Conservation (phyloP, 2,888 invertebrate species). For the Hylaea fasciaria region DNA sequence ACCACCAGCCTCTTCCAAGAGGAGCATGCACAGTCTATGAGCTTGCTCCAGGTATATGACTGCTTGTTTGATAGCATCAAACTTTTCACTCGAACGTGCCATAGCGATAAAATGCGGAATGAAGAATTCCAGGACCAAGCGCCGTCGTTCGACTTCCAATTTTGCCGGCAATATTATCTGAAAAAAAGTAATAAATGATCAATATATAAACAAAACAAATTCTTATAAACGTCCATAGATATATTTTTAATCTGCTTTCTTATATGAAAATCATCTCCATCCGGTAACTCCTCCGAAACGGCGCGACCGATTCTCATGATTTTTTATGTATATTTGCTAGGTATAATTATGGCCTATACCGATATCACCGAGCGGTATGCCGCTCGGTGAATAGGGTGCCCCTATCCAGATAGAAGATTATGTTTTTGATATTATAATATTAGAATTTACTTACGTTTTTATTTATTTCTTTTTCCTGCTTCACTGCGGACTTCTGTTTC, state of each 20-base stretch:
- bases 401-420: too few species aligned
- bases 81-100: slow-evolving; percentile 86
- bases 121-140: slow-evolving; percentile 88
- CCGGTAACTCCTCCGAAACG: too few species aligned
- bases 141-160: slow-evolving; percentile 85
- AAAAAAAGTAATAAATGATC: slow-evolving; percentile 40
- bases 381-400: too few species aligned
- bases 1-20: slow-evolving; percentile 85
- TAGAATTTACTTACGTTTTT: slow-evolving; percentile 83
- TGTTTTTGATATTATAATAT: not conserved
- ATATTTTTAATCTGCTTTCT: too few species aligned
- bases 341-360: too few species aligned
- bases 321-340: too few species aligned
- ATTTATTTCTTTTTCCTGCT: slow-evolving; percentile 76
- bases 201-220: not conserved
- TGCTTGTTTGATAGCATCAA: slow-evolving; percentile 86
- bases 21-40: slow-evolving; percentile 86
- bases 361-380: too few species aligned
- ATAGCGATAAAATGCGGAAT: slow-evolving; percentile 89
- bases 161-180: slow-evolving; percentile 73
- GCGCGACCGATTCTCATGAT: too few species aligned
- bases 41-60: slow-evolving; percentile 89
- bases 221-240: too few species aligned
- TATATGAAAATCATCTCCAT: too few species aligned
- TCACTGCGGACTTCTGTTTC: slow-evolving; percentile 62